Evolutionary conservation across 2,888 invertebrate genomes (phyloP), one percentile per base, ranked within the genome.

Genomic region (Latrodectus elegans): DNA sequence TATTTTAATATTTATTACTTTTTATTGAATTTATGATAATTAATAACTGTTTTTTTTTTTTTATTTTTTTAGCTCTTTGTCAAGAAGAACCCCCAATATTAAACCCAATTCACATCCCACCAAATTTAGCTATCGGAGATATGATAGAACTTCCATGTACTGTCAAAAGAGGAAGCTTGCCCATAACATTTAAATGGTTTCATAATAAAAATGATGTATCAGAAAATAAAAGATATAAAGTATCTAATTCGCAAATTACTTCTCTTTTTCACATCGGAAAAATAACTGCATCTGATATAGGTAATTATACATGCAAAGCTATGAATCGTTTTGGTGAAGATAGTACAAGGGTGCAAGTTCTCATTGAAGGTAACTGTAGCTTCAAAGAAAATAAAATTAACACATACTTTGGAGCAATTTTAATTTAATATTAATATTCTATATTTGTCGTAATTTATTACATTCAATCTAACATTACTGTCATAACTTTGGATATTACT

Each of bases 141-240:
- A 81, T n/a, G n/a, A 55, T 17, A 8, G 79, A 84, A 53, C 17
- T 84, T 17, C 68, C 73, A 52, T 89, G 89, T 55, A 71, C 65
- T 17, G 60, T 89, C 0, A 84, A 87, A 26, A 82, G 89, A 80
- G 90, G 90, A n/a, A 84, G 53, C 74, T 51, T 65, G 51, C 90
- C 90, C 11, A 55, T 90, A 8, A 26, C 17, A 8, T 89, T 90
- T 84, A 72, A 73, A 26, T 90, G 90, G 90, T 60, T 74, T 17
- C 88, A 83, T 68, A 84, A 89, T 79, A 87, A 83, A 17, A 72
- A 65, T 1, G 38, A 52, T 17, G n/a, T 83, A 0, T 52, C 49
- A 6, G 6, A 49, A 10, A 17, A 51, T 6, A 17, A 72, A 1
- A 71, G 71, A 12, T 64, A 53, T n/a, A 70, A 75, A 38, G 75